Evolutionary conservation across 2,113 vertebrate species (phyloP).

Genomic region (Elephantulus edwardii): DNA sequence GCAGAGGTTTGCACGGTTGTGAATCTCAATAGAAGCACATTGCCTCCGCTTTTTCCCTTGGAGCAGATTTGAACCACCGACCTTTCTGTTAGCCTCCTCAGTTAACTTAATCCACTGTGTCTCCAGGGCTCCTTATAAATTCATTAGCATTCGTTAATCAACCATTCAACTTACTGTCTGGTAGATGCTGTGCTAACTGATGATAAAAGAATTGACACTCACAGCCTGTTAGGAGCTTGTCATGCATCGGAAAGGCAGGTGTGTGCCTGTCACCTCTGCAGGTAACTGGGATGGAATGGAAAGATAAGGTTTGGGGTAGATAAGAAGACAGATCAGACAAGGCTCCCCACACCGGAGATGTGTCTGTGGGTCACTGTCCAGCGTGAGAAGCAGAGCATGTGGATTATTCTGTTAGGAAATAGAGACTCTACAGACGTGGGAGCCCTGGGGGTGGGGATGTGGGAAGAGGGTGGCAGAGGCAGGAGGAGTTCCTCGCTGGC

Average conservation of each 20-base stretch:
- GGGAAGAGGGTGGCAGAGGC: not conserved
- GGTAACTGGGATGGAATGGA: not conserved
- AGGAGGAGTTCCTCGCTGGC: not conserved
- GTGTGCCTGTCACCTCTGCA: too few species aligned
- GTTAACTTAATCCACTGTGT: too few species aligned
- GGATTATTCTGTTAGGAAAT: not conserved
- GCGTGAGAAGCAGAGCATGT: not conserved
- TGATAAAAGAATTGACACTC: not conserved
- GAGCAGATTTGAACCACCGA: too few species aligned
- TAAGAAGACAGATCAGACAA: not conserved
- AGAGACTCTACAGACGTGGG: not conserved
- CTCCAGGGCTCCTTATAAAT: too few species aligned
- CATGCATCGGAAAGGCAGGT: not conserved
- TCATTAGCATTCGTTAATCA: not conserved
- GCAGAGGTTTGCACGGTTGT: too few species aligned
- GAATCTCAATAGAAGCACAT: too few species aligned
- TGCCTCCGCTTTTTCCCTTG: too few species aligned
- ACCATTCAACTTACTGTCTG: not conserved
- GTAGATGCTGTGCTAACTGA: not conserved
- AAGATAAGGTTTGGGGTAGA: not conserved
- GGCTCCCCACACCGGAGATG: not conserved
- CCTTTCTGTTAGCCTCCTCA: too few species aligned
- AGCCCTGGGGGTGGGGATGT: not conserved
- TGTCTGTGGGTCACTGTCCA: not conserved
- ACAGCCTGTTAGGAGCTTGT: not conserved